Evolutionary conservation across 92 coral and sea anemone genomes (phyloP), one percentile per base, ranked within the genome.

Genomic region (Siderastrea radians): DNA sequence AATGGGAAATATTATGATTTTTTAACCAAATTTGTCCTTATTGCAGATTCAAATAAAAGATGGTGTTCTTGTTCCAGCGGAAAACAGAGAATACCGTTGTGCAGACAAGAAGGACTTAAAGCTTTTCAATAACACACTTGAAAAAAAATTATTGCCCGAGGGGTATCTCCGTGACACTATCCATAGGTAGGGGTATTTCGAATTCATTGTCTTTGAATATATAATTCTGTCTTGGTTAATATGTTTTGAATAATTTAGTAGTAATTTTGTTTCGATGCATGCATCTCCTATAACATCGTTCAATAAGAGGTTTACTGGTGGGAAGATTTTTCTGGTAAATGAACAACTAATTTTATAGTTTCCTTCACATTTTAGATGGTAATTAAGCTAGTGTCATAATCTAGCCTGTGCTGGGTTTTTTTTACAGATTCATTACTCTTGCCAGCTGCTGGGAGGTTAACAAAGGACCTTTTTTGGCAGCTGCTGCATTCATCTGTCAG

Each of bases 391-490:
- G 13, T 13, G 26, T 13, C 1, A 63, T 63, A 16, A 2, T 63
- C 5, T 19, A 16, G 2, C 17, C 4, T 63, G 68, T 7, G 38
- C 38, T 26, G 38, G 38, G 38, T 63, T 2, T 19, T 26, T 63
- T 13, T 63, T 16, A 44, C 72, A 67, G 82, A n/a, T 78, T 57
- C 53, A 58, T 78, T 3, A 46, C 63, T 6, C 50, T 57, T 78
- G 45, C 82, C 49, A 65, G 9, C 16, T 78, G 82, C 67, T 78
- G 82, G 74, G 64, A 49, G 49, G 12, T 2, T 5, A 78, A 78
- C 74, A n/a, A 78, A 44, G 64, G 15, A 44, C 16, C 82, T 6
- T 78, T 78, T 58, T 6, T 78, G 63, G 82, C 82, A 10, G 82
- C 82, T 9, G 73, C 67, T 44, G 62, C 82, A 47, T 78, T 78